A percentile compares a stretch with the other conserved stretches of the same genome.
These are phyloP conservation scores for Iselma pallidipennis DNA, from an alignment of 2,888 invertebrate genomes.

Conservation along the genomic window DNA sequence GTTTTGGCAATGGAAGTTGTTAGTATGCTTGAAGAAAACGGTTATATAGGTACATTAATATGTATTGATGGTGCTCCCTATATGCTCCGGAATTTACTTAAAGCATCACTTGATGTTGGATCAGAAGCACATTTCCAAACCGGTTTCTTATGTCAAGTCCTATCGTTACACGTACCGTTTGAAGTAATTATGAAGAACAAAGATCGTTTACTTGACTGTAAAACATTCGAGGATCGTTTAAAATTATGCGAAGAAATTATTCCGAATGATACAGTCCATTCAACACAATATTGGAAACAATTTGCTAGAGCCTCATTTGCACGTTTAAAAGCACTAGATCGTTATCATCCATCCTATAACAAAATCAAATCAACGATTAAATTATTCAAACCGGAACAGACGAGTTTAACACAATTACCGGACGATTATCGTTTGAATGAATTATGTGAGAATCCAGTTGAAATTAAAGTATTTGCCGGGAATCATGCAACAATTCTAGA, in stretches of 20 bases:
- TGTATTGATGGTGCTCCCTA: constrained; percentile 84
- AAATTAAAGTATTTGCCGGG: constrained; percentile 69
- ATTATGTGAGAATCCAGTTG: constrained; percentile 61
- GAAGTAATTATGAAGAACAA: constrained; percentile 3
- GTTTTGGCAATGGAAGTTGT: constrained; percentile 78
- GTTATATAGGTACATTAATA: constrained; percentile 65
- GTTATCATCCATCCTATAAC: constrained; percentile 30
- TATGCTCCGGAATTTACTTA: constrained; percentile 61
- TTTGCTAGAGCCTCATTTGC: constrained; percentile 21
- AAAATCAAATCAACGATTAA: constrained; percentile 35
- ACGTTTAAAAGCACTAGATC: constrained; percentile 27
- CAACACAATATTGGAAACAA: constrained; percentile 1
- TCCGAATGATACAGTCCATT: background rate
- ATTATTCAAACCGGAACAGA: constrained; percentile 32
- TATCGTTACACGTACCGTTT: constrained; percentile 1
- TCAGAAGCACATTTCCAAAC: constrained; percentile 61
- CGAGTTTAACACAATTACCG: constrained; percentile 42
- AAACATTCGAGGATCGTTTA: constrained; percentile 3
- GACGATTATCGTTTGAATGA: constrained; percentile 70
- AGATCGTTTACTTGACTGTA: background rate
- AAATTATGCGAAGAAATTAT: constrained; percentile 4
- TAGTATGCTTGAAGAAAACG: constrained; percentile 69
- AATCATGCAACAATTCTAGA: constrained; percentile 73
- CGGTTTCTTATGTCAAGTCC: constrained; percentile 45
- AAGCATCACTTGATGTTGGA: constrained; percentile 55